phyloP scores from a whole-genome alignment of 2,888 invertebrate genomes.

The Drosophila neotestacea region DNA sequence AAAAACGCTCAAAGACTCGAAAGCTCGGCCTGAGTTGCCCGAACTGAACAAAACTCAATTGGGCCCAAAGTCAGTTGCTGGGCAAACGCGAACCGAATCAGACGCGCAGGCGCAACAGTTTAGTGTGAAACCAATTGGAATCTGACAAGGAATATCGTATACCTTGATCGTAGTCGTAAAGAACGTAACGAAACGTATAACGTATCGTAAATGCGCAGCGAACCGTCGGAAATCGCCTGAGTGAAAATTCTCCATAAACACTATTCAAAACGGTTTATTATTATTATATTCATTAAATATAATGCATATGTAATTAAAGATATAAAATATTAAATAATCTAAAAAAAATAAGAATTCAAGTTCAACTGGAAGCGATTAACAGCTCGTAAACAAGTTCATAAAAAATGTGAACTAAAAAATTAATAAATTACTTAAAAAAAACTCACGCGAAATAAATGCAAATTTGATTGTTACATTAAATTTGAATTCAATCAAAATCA shows the following conservation, averaged over 20 bases:
- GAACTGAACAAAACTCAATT: conserved; percentile 27
- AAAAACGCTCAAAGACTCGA: conserved; percentile 61
- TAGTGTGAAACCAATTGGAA: conserved; percentile 37
- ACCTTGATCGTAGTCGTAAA: conserved; percentile 13
- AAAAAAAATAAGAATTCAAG: conserved; percentile 34
- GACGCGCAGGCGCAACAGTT: conserved; percentile 74
- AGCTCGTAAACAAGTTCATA: conserved; percentile 46
- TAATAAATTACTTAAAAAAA: conserved; percentile 41
- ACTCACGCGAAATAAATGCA: conserved; percentile 64
- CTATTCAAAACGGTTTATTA: conserved; percentile 39
- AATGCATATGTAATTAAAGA: conserved; percentile 20
- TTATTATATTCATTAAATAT: conserved; percentile 1
- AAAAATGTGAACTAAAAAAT: conserved; percentile 40
- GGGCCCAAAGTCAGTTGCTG: conserved; percentile 57
- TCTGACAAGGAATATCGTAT: conserved; percentile 40
- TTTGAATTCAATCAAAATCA: conserved; percentile 48
- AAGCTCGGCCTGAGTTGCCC: conserved; percentile 43
- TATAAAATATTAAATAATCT: conserved; percentile 7
- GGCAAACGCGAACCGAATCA: conserved; percentile 62
- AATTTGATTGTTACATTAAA: conserved; percentile 37
- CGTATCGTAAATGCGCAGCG: conserved; percentile 31
- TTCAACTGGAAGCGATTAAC: conserved; percentile 50
- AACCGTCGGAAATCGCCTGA: conserved; percentile 52
- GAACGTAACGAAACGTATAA: conserved; percentile 40
- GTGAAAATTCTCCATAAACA: conserved; percentile 16